Percentiles rank a stretch among this genome's conserved stretches.
Conservation (phyloP, 1,140 invertebrate genomes). For the Lerema accius region DNA sequence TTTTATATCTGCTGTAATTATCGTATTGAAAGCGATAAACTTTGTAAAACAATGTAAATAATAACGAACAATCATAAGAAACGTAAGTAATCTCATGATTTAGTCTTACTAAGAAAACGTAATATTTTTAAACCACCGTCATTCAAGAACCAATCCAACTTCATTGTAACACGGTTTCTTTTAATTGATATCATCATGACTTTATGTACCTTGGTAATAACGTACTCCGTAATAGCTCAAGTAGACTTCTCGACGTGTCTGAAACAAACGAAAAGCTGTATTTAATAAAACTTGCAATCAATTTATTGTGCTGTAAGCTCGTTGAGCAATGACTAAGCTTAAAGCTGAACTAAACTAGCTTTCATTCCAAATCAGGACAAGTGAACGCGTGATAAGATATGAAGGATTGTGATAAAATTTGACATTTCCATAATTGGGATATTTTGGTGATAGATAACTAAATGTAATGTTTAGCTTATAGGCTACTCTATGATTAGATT, state of each 20-base stretch:
- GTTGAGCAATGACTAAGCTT: conserved; percentile 11
- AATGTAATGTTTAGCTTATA: no score
- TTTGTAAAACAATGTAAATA: no score
- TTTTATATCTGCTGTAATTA: no score
- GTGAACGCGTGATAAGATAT: conserved; percentile 17
- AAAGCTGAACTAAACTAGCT: background rate
- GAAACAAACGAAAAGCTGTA: conserved; percentile 54
- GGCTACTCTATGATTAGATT: conserved; percentile 19
- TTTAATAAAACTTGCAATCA: conserved; percentile 29
- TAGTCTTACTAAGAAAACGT: no score
- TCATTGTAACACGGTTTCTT: conserved; percentile 33
- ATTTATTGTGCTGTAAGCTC: no score
- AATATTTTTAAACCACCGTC: no score
- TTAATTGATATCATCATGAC: conserved; percentile 9
- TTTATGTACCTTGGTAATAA: conserved; percentile 70
- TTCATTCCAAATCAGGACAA: conserved; percentile 2
- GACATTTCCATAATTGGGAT: no score
- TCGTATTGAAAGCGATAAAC: no score
- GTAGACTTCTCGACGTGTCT: conserved; percentile 58
- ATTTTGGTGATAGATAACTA: no score
- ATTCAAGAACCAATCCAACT: background rate
- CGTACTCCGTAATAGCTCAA: conserved; percentile 56
- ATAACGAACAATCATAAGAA: no score
- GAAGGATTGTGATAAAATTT: conserved; percentile 19
- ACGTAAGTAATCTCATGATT: no score